Evolutionary conservation across 2,888 invertebrate genomes (phyloP).

Genomic region (Laothoe populi): DNA sequence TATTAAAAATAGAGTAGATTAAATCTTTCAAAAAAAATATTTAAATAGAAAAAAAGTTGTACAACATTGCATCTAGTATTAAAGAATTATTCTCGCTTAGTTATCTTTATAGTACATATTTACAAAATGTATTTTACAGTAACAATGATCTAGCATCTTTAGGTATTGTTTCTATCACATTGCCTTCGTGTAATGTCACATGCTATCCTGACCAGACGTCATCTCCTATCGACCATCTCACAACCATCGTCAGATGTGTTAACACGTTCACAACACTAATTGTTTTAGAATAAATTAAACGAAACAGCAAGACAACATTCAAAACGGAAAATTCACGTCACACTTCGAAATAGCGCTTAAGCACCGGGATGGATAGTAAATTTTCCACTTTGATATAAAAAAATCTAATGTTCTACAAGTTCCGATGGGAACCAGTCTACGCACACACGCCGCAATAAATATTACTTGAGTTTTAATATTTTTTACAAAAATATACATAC

Average conservation of each 20-base stretch:
- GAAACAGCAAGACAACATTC: slow-evolving; percentile 36
- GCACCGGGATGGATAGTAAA: neutral
- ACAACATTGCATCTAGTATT: slow-evolving; percentile 83
- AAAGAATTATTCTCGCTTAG: slow-evolving; percentile 74
- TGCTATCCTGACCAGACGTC: slow-evolving; percentile 8
- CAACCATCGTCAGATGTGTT: slow-evolving; percentile 58
- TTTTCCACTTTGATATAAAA: slow-evolving; percentile 17
- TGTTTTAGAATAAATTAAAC: slow-evolving; percentile 36
- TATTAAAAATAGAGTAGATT: slow-evolving; percentile 83
- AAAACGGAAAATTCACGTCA: slow-evolving; percentile 23
- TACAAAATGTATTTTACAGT: slow-evolving; percentile 83
- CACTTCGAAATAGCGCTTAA: neutral
- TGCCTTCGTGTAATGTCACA: slow-evolving; percentile 55
- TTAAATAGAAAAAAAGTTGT: slow-evolving; percentile 81
- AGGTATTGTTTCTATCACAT: slow-evolving; percentile 84
- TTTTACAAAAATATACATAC: slow-evolving; percentile 54
- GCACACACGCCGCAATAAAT: slow-evolving; percentile 24
- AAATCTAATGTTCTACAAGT: slow-evolving; percentile 19
- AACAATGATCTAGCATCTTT: slow-evolving; percentile 84
- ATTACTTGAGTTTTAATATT: slow-evolving; percentile 58
- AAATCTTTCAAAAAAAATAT: slow-evolving; percentile 82
- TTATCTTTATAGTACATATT: slow-evolving; percentile 82
- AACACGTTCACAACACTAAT: slow-evolving; percentile 53
- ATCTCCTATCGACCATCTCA: slow-evolving; percentile 54
- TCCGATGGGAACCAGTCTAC: slow-evolving; percentile 19